phyloP scores from a whole-genome alignment of 2,113 vertebrate species.

The Lagopus leucura region DNA sequence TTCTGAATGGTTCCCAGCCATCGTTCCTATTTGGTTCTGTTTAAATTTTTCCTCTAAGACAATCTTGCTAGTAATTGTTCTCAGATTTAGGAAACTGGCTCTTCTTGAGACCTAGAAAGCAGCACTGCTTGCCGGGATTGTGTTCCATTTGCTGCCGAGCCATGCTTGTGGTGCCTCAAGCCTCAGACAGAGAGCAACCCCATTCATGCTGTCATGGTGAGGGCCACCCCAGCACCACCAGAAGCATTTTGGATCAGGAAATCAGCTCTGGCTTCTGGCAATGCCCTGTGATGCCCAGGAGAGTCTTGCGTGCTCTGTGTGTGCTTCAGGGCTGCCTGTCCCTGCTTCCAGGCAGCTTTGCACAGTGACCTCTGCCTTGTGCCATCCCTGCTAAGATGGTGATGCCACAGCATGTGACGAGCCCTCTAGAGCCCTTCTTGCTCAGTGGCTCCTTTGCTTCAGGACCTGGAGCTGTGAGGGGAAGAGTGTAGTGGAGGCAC shows the following conservation, averaged over 20 bases:
- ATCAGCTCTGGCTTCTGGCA: neutral
- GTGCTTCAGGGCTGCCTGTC: neutral
- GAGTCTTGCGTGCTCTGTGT: accelerated
- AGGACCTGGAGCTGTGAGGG: accelerated
- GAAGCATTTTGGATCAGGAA: neutral
- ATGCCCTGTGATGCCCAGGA: accelerated
- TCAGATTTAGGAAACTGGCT: slow-evolving; percentile 70
- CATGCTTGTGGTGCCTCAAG: neutral
- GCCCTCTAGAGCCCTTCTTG: neutral
- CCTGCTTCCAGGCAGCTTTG: neutral
- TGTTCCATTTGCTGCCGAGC: neutral
- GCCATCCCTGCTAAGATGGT: neutral
- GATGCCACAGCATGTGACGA: accelerated
- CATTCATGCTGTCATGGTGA: neutral
- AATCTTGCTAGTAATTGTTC: slow-evolving; percentile 34
- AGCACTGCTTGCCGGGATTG: neutral
- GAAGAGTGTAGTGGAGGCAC: neutral
- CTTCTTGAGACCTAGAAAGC: slow-evolving; percentile 37
- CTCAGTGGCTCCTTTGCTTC: accelerated
- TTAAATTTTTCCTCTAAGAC: slow-evolving; percentile 52
- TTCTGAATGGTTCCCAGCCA: slow-evolving; percentile 44
- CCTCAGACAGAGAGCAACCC: neutral
- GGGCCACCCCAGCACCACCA: neutral
- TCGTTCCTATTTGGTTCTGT: slow-evolving; percentile 37
- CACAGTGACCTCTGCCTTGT: neutral